Percentiles rank a stretch among this genome's conserved stretches.
These are phyloP conservation scores for Apodemus agrarius DNA, from an alignment of 2,797 vertebrate genomes.

Conservation along the genomic window DNA sequence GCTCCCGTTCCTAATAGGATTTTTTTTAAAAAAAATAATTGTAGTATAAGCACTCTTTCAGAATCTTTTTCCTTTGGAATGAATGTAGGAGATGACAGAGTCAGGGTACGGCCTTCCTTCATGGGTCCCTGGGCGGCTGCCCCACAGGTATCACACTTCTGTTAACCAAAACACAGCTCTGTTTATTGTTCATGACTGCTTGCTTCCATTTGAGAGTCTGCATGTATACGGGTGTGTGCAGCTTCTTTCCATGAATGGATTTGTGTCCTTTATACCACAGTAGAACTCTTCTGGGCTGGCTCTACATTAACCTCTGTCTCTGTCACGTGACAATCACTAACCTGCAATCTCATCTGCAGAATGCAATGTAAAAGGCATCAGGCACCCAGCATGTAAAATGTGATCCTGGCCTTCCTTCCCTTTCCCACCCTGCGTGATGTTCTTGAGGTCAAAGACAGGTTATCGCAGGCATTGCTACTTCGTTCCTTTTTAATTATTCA, in stretches of 20 bases:
- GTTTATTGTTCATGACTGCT: neutral
- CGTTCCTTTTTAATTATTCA: neutral
- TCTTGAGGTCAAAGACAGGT: neutral
- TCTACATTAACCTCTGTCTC: too few relatives aligned
- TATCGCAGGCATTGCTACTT: neutral
- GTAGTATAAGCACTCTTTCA: neutral
- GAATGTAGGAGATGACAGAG: neutral
- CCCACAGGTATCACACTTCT: neutral
- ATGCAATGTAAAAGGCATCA: neutral
- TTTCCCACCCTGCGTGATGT: neutral
- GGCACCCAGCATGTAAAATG: neutral
- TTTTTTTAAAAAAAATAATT: neutral
- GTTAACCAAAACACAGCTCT: neutral
- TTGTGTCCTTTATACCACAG: neutral
- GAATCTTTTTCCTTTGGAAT: slow-evolving; percentile 22
- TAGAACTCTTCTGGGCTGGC: neutral
- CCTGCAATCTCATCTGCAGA: neutral
- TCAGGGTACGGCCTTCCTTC: neutral
- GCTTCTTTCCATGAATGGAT: neutral
- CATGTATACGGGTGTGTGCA: neutral
- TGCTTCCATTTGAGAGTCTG: neutral
- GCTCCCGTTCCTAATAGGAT: neutral
- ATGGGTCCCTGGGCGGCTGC: neutral
- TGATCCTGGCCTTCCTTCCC: neutral
- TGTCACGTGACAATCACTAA: neutral